Base-by-base conservation (phyloP, 2,113 vertebrate species). In the Grammomys dolichurus region DNA sequence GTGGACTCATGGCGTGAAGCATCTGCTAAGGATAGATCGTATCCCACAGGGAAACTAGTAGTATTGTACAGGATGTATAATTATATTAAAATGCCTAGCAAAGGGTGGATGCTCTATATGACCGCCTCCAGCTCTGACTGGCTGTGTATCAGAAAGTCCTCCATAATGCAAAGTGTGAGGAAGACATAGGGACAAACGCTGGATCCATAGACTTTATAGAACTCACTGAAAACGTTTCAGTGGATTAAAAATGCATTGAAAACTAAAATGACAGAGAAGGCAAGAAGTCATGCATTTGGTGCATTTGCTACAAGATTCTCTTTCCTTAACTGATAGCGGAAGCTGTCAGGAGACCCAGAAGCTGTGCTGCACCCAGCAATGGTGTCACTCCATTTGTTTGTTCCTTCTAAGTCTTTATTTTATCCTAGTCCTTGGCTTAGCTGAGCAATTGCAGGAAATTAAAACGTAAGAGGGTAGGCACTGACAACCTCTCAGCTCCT, bases 221-320 rank as follows among this genome's bases (percentile, higher is more conserved):
- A 43, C 90, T 95, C 48, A 13, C 0, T 46, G 43, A 65, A 95
- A 94, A 85, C 54, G 40, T 76, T 91, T 96, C 93, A 85, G 54
- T 82, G 40, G 13, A 12, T 81, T 82, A 58, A 96, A 94, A 90
- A 86, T 85, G 88, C 87, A 85, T 19, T 94, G 76, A 89, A 92
- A 95, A 87, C 60, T 63, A 75, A 76, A 77, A 90, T 77, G 70
- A 48, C 54, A 43, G 54, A 67, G 48, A 88, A 87, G 90, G 33
- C 87, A 96, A 94, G 96, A 96, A 96, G 78, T 85, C 0, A 28
- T 73, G 60, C 93, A 81, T 54, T 95, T 96, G 95, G 78, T 60
- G 81, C 84, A 43, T 97, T 95, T 89, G 78, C 92, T 26, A 33
- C 95, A 97, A 90, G 88, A 92, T 77, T 92, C 43, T 2, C 28